These are phyloP conservation scores for Oryzaephilus surinamensis DNA, from an alignment of 1,140 invertebrate genomes.

Conservation along the genomic window DNA sequence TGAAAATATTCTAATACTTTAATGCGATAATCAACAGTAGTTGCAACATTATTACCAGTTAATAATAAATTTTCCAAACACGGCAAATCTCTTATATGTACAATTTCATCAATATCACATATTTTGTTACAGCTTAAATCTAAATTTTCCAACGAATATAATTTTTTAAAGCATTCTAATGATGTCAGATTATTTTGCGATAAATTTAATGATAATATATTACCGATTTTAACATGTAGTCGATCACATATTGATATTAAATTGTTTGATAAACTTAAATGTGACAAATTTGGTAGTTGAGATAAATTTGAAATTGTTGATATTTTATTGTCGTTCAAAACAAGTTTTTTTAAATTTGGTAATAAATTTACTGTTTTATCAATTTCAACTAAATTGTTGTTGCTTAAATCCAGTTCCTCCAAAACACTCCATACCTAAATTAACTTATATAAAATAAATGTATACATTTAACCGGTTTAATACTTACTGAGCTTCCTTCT, in stretches of 20 bases:
- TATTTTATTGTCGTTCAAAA: conserved; percentile 68
- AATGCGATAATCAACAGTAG: conserved; percentile 78
- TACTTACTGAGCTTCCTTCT: conserved; percentile 40
- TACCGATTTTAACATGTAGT: conserved; percentile 77
- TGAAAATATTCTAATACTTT: conserved; percentile 79
- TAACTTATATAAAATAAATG: conserved; percentile 9
- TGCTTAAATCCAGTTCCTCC: conserved; percentile 60
- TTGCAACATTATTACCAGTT: conserved; percentile 82
- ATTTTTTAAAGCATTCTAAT: conserved; percentile 66
- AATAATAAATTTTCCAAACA: conserved; percentile 77
- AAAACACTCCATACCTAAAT: conserved; percentile 56
- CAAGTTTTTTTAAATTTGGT: conserved; percentile 60
- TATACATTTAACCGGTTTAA: conserved; percentile 1
- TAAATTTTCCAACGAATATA: conserved; percentile 74
- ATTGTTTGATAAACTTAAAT: conserved; percentile 72
- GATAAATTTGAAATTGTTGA: conserved; percentile 65
- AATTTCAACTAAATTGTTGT: conserved; percentile 67
- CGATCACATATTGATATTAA: conserved; percentile 55
- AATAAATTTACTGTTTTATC: conserved; percentile 72
- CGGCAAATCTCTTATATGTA: conserved; percentile 66
- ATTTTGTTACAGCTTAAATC: conserved; percentile 82
- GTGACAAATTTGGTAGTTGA: conserved; percentile 60
- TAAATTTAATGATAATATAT: conserved; percentile 77
- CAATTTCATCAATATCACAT: conserved; percentile 67
- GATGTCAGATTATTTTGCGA: conserved; percentile 74